Percentiles rank a stretch among this genome's conserved stretches.
Conservation (phyloP, 2,888 invertebrate genomes). For the Lymantria dispar region DNA sequence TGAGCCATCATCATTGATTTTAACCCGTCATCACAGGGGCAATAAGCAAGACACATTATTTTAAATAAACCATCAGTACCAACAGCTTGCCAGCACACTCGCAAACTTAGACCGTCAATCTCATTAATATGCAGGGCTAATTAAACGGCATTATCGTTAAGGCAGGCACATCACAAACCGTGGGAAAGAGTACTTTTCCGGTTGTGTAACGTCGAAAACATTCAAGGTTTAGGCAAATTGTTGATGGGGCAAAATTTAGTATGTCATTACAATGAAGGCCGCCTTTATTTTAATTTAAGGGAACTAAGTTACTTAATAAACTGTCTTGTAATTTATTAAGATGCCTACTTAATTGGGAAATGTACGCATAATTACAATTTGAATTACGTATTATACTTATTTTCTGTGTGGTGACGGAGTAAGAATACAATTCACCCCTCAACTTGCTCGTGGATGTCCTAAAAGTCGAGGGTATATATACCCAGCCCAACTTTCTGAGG, state of each 20-base stretch:
- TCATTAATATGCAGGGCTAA: constrained; percentile 56
- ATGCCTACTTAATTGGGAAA: too few relatives aligned
- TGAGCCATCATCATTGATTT: too few relatives aligned
- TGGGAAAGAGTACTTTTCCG: constrained; percentile 31
- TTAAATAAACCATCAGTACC: neutral
- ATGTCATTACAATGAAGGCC: constrained; percentile 9
- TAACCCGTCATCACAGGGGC: too few relatives aligned
- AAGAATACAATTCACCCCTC: too few relatives aligned
- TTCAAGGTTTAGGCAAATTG: constrained; percentile 16
- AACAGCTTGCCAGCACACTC: constrained; percentile 22
- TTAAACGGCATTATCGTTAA: constrained; percentile 43
- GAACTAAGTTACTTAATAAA: constrained; percentile 2
- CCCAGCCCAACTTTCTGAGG: too few relatives aligned
- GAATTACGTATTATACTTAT: too few relatives aligned
- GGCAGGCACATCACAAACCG: constrained; percentile 26
- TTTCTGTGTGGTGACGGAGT: too few relatives aligned
- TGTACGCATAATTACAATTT: too few relatives aligned
- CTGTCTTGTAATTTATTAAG: too few relatives aligned
- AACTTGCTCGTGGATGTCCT: too few relatives aligned
- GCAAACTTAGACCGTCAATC: constrained; percentile 35
- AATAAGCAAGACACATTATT: too few relatives aligned
- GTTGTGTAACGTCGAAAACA: constrained; percentile 26
- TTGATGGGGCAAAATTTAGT: constrained; percentile 7
- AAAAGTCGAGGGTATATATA: too few relatives aligned
- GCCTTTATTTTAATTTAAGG: constrained; percentile 5